These are phyloP conservation scores for Lemur catta DNA, from an alignment of 2,797 vertebrate species.

Conservation along the genomic window DNA sequence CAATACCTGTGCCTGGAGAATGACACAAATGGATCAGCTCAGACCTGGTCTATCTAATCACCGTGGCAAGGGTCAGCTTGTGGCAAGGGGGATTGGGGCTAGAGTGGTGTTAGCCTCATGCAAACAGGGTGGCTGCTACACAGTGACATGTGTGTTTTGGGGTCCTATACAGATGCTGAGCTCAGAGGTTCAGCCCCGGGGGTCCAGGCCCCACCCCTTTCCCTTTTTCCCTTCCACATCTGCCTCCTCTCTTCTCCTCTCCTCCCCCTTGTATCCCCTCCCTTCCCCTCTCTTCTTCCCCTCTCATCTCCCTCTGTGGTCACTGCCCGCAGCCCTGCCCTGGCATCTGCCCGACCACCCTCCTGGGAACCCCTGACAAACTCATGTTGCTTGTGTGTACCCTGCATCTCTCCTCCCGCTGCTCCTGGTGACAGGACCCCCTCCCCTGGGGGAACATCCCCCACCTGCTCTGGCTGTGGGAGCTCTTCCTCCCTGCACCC, in stretches of 20 bases:
- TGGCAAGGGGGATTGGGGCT: background rate
- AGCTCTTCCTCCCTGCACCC: background rate
- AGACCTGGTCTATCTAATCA: background rate
- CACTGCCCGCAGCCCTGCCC: rapidly evolving
- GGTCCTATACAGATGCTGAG: background rate
- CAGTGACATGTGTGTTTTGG: background rate
- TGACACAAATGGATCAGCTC: background rate
- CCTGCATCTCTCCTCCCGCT: background rate
- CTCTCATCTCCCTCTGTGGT: too few relatives aligned
- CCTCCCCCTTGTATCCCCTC: background rate
- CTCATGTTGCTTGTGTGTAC: background rate
- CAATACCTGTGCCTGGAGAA: background rate
- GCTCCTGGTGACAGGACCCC: background rate
- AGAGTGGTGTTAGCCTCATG: background rate
- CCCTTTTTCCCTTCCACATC: too few relatives aligned
- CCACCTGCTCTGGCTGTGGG: background rate
- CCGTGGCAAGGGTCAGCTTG: background rate
- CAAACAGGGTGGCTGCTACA: background rate
- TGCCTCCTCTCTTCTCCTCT: too few relatives aligned
- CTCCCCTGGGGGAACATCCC: background rate
- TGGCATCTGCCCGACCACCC: background rate
- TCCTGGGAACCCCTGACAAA: background rate
- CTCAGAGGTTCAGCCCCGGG: background rate
- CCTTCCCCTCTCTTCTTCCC: background rate
- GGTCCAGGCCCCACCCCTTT: background rate